Evolutionary conservation across 2,888 invertebrate species (phyloP), one percentile per base, ranked within the genome.

Genomic region (Chloromyia formosa): DNA sequence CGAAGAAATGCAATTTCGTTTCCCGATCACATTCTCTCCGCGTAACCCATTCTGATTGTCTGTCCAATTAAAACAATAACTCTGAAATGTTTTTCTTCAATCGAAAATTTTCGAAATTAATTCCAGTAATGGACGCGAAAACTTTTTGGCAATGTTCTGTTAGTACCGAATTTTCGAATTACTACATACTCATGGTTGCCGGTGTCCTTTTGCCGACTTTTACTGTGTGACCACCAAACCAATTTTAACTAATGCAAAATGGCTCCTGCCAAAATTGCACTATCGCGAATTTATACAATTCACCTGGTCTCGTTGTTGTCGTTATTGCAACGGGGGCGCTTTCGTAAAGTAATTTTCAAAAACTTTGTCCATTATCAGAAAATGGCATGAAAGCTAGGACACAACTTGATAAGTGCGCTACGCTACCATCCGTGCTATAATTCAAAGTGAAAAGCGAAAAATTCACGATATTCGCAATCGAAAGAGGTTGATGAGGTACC

Each of bases 341-440:
- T 42, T 64, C 42, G 64, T 45, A 75, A 58, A 75, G 72, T 69
- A 75, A 75, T 75, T 75, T 72, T 54, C 75, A 75, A 75, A 75
- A 35, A 35, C 62, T 75, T 75, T 72, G 75, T 75, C 75, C 75
- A 75, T 75, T 75, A 75, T 72, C 75, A 72, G 72, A 45, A 62
- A 75, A 75, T 75, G 68, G 64, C 75, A 68, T 58, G 62, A 75
- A 75, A 20, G 61, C 42, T 1, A 64, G 68, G 64, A 75, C 74
- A 75, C 22, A 72, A 72, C 53, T 75, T 64, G 72, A 72, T 75
- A 75, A 64, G 75, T 62, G 49, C 49, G 49, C 49, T 7, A 49
- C 10, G 68, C 53, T 75, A 54, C 75, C 58, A 53, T 49, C 22
- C 56, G 64, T 14, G n/a, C 75, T 61, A 64, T 40, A 16, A 9